Percentiles rank a stretch among this genome's conserved stretches.
These are phyloP conservation scores for Trichopria drosophilae DNA, from an alignment of 2,888 invertebrate species.

Conservation along the genomic window DNA sequence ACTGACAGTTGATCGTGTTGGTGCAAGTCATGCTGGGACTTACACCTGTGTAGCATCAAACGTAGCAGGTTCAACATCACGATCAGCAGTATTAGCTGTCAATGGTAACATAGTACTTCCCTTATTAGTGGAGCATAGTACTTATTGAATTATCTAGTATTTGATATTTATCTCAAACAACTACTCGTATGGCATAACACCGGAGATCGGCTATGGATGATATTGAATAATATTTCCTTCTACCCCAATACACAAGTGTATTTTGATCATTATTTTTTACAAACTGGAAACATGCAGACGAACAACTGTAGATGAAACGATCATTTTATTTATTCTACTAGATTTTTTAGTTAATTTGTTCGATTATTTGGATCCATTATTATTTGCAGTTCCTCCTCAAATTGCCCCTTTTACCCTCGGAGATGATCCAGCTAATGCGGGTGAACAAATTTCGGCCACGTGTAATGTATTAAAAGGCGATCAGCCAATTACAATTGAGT, in stretches of 20 bases:
- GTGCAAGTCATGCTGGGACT: constrained; percentile 70
- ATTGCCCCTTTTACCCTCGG: constrained; percentile 64
- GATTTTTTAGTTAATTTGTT: too few species aligned
- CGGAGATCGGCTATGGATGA: background rate
- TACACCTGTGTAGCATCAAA: constrained; percentile 71
- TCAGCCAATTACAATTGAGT: constrained; percentile 68
- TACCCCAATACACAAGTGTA: background rate
- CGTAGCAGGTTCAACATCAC: constrained; percentile 60
- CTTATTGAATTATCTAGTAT: constrained; percentile 5
- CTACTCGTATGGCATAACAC: background rate
- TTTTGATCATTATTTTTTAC: too few species aligned
- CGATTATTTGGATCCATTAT: too few species aligned
- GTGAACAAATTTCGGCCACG: constrained; percentile 72
- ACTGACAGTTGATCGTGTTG: constrained; percentile 66
- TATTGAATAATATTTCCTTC: background rate
- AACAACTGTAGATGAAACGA: too few species aligned
- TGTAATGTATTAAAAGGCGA: constrained; percentile 75
- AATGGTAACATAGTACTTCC: too few species aligned
- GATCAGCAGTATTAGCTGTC: constrained; percentile 64
- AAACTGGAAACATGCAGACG: too few species aligned
- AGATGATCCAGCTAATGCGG: constrained; percentile 67
- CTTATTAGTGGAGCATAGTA: too few species aligned
- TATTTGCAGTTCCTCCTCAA: constrained; percentile 62
- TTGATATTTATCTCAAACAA: background rate
- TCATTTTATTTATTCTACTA: too few species aligned